A percentile compares a stretch with the other conserved stretches of the same genome.
These are phyloP conservation scores for Danio tinwini DNA, from an alignment of 2,797 vertebrate genomes.

Conservation along the genomic window DNA sequence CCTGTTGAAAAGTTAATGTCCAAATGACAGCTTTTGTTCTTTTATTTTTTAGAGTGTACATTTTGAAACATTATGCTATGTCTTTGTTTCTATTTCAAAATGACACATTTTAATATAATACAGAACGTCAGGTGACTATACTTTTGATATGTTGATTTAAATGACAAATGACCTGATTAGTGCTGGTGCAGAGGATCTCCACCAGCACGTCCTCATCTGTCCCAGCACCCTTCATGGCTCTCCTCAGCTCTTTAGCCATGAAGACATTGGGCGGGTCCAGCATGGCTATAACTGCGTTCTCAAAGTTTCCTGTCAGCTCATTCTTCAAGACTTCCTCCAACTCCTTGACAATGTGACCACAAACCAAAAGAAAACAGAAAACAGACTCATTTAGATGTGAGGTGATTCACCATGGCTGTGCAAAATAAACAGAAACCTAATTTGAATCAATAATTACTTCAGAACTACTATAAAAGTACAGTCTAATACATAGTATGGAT, in stretches of 20 bases:
- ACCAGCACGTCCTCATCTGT: slow-evolving; percentile 81
- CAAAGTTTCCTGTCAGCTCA: slow-evolving; percentile 80
- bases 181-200: slow-evolving; percentile 82
- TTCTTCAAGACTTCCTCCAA: slow-evolving; percentile 81
- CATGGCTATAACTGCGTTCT: slow-evolving; percentile 80
- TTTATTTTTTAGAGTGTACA: too few relatives aligned
- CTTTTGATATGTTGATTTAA: background rate
- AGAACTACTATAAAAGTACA: too few relatives aligned
- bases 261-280: slow-evolving; percentile 74
- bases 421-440: too few relatives aligned
- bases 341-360: slow-evolving; percentile 69
- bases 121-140: background rate
- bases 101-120: too few relatives aligned
- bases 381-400: background rate
- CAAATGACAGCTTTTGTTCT: too few relatives aligned
- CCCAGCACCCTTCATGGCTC: slow-evolving; percentile 81
- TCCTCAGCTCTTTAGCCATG: slow-evolving; percentile 79
- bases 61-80: too few relatives aligned
- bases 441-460: too few relatives aligned
- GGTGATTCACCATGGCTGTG: background rate
- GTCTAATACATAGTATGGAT: too few relatives aligned
- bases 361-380: background rate
- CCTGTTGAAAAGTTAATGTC: too few relatives aligned
- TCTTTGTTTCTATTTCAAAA: too few relatives aligned
- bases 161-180: slow-evolving; percentile 68